Evolutionary conservation across 2,797 vertebrate species (phyloP), one percentile per base, ranked within the genome.

Genomic region (Cuculus canorus): DNA sequence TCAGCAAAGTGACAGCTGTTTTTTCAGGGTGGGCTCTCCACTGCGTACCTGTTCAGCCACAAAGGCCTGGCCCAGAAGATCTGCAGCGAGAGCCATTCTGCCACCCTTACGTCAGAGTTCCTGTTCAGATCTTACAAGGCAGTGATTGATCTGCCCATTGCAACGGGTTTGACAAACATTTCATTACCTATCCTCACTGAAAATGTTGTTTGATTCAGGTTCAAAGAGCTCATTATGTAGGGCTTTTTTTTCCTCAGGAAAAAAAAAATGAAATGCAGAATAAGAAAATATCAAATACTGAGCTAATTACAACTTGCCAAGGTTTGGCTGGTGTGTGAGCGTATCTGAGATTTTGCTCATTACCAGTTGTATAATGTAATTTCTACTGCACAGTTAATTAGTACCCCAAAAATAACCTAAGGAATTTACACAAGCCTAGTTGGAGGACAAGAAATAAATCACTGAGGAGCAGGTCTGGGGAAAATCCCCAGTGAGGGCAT

Each of bases 301-400:
- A 82, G 93, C 93, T 97, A 95, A 97, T 97, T 97, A 95, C 88
- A 69, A 78, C 90, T 95, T 95, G 37, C 88, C 70, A 82, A 79
- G 86, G 85, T 88, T 96, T 77, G 77, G 92, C 56, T 92, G 82
- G 90, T 90, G 72, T 61, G 65, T 53, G 33, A 79, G 83, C 82
- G 69, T 96, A 79, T 86, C 48, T 35, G 68, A 95, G 92, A 75
- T 68, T 82, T 80, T 94, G 72, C 96, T 97, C 93, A 96, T 96
- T 97, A 96, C 82, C 95, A 97, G 88, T 86, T 84, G 91, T 93
- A 95, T 80, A 94, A 93, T 86, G 65, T 92, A 90, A 86, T 97
- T 97, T 97, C 94, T 95, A 96, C 76, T 75, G 95, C 95, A 95
- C 41, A 2, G 87, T 96, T 97, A 97, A 98, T 98, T 97, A 97